Conservation (phyloP, 2,888 invertebrate genomes). For the Athalia cordata region DNA sequence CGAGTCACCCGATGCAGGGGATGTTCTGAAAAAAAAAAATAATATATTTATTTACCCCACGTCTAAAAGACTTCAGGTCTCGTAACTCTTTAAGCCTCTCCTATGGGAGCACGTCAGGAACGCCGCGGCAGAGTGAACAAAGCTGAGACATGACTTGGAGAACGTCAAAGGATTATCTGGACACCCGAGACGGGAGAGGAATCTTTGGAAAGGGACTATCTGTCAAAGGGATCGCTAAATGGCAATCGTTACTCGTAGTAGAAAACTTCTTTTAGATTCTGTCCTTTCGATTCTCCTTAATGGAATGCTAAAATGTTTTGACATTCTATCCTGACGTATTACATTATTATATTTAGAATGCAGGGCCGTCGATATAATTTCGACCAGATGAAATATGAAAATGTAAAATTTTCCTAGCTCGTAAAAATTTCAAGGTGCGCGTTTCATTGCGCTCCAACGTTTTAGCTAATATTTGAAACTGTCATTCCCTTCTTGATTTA, state of each 20-base stretch:
- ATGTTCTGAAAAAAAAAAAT: not conserved
- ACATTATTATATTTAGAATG: slow-evolving; percentile 15
- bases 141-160: slow-evolving; percentile 63
- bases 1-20: too few species aligned
- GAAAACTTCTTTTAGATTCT: slow-evolving; percentile 47
- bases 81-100: slow-evolving; percentile 66
- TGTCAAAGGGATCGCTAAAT: slow-evolving; percentile 51
- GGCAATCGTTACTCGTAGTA: slow-evolving; percentile 52
- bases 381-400: too few species aligned
- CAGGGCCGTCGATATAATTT: not conserved
- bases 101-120: slow-evolving; percentile 58
- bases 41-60: slow-evolving; percentile 2
- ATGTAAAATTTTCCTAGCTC: not conserved
- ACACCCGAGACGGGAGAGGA: slow-evolving; percentile 50
- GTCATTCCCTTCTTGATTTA: slow-evolving; percentile 40
- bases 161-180: slow-evolving; percentile 66
- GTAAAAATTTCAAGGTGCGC: not conserved
- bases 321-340: slow-evolving; percentile 50
- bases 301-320: slow-evolving; percentile 61
- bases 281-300: slow-evolving; percentile 43
- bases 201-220: slow-evolving; percentile 47
- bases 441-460: not conserved
- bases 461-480: slow-evolving; percentile 4
- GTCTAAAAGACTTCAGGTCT: not conserved
- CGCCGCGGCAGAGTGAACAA: slow-evolving; percentile 60